Evolutionary conservation across 1,140 invertebrate species (phyloP).

Genomic region (Rhizoglyphus robini): DNA sequence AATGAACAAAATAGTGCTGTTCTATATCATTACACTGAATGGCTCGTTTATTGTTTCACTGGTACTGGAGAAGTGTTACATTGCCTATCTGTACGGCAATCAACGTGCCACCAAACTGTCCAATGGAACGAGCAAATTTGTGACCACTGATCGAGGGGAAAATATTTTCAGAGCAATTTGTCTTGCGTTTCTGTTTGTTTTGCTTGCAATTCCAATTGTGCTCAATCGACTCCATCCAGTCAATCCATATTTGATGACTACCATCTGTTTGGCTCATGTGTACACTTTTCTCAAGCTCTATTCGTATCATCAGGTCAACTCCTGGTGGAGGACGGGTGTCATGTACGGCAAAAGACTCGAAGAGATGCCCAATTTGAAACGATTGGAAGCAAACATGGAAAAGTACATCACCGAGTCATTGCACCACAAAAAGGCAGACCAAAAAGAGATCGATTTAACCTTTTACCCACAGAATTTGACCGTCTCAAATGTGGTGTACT

Average conservation of each 20-base stretch:
- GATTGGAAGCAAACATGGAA: neutral
- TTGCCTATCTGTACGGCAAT: neutral
- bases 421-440: neutral
- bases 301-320: constrained; percentile 2
- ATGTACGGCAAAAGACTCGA: neutral
- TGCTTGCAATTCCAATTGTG: neutral
- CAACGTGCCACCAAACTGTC: neutral
- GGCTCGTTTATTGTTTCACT: neutral
- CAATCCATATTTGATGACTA: neutral
- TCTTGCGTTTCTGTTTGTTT: no score
- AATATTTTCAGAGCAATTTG: neutral
- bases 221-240: neutral
- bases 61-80: neutral
- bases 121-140: neutral
- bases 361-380: neutral
- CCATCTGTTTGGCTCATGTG: neutral
- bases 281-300: neutral
- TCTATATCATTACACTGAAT: neutral
- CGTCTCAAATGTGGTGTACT: neutral
- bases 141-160: neutral
- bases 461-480: constrained; percentile 1
- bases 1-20: neutral
- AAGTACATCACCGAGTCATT: neutral
- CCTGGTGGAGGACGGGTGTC: neutral
- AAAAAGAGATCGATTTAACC: neutral